Evolutionary conservation across 1,140 invertebrate genomes (phyloP).

Genomic region (Phortica variegata): DNA sequence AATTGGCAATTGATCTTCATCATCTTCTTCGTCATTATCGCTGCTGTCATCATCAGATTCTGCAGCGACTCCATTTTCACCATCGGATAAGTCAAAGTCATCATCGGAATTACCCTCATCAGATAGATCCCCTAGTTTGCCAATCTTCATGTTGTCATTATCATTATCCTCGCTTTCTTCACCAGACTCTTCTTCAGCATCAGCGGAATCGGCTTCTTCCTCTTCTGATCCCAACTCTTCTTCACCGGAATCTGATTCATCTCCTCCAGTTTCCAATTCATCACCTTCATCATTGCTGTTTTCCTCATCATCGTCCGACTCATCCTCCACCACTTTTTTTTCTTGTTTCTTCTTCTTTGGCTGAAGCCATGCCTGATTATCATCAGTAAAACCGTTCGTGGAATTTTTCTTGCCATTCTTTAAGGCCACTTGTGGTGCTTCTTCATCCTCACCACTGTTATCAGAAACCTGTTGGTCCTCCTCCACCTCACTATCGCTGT

Average conservation of each 20-base stretch:
- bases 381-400: slow-evolving; percentile 65
- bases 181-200: slow-evolving; percentile 31
- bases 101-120: slow-evolving; percentile 39
- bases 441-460: slow-evolving; percentile 17
- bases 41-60: slow-evolving; percentile 36
- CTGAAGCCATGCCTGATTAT: slow-evolving; percentile 70
- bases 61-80: slow-evolving; percentile 34
- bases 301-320: slow-evolving; percentile 16
- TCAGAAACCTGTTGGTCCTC: slow-evolving; percentile 17
- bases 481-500: slow-evolving; percentile 42
- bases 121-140: slow-evolving; percentile 43
- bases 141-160: slow-evolving; percentile 30
- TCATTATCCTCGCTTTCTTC: slow-evolving; percentile 36
- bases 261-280: slow-evolving; percentile 12
- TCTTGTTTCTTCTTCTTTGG: slow-evolving; percentile 62
- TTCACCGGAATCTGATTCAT: slow-evolving; percentile 26
- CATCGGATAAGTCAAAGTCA: slow-evolving; percentile 46
- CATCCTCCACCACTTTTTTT: slow-evolving; percentile 12
- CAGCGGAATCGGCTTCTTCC: slow-evolving; percentile 34
- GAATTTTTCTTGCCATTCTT: slow-evolving; percentile 13
- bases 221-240: slow-evolving; percentile 21
- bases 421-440: slow-evolving; percentile 28
- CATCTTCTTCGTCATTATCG: slow-evolving; percentile 57
- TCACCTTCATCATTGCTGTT: slow-evolving; percentile 23
- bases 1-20: slow-evolving; percentile 76